phyloP scores from a whole-genome alignment of 2,888 invertebrate genomes.

The Tiliacea aurago region DNA sequence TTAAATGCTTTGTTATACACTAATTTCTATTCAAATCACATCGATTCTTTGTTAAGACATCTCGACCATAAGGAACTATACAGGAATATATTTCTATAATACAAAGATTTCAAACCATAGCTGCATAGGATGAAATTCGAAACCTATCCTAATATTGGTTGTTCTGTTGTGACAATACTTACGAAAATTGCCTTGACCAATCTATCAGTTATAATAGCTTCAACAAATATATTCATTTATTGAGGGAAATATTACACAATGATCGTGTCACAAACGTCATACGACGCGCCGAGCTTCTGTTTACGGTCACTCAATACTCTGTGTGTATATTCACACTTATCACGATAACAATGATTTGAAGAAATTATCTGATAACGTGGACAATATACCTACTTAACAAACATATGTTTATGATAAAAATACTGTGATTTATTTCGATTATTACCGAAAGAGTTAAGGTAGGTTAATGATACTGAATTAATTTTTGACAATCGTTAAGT shows the following conservation, averaged over 20 bases:
- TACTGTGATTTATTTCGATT: background rate
- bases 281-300: constrained; percentile 67
- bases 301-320: constrained; percentile 46
- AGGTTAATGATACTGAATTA: constrained; percentile 3
- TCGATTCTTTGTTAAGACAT: constrained; percentile 68
- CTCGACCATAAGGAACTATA: constrained; percentile 52
- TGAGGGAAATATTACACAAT: constrained; percentile 82
- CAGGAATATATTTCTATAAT: constrained; percentile 28
- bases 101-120: constrained; percentile 33
- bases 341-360: constrained; percentile 23
- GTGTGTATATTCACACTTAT: constrained; percentile 11
- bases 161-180: constrained; percentile 79
- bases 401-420: constrained; percentile 18
- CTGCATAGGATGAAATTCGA: constrained; percentile 65
- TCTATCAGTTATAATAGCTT: constrained; percentile 83
- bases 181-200: constrained; percentile 87
- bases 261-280: constrained; percentile 78
- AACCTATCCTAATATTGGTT: constrained; percentile 67
- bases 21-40: constrained; percentile 63
- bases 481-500: constrained; percentile 9
- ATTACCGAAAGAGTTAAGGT: background rate
- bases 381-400: background rate
- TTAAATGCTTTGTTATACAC: constrained; percentile 62
- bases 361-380: constrained; percentile 33
- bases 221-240: constrained; percentile 85